phyloP scores from a whole-genome alignment of 2,113 vertebrate genomes.

The Corythaeola cristata region DNA sequence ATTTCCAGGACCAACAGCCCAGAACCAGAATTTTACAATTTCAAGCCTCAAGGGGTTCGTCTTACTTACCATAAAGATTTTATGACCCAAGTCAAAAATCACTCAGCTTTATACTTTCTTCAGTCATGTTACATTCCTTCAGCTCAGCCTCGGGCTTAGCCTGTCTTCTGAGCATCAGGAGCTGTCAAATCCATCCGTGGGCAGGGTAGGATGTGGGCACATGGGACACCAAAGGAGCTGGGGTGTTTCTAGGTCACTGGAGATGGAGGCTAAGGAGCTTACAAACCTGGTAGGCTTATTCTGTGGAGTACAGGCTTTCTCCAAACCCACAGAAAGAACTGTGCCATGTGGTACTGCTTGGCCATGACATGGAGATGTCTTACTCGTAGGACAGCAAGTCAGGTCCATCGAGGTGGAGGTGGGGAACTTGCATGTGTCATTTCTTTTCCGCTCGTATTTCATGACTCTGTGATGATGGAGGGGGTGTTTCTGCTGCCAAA shows the following conservation, averaged over 20 bases:
- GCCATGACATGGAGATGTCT: not conserved
- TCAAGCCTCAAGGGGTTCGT: not conserved
- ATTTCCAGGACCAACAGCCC: not conserved
- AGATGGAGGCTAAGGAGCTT: not conserved
- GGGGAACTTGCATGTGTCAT: rapidly evolving
- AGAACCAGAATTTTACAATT: not conserved
- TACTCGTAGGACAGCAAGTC: not conserved
- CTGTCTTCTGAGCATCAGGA: not conserved
- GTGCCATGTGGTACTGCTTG: not conserved
- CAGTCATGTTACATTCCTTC: not conserved
- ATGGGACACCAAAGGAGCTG: not conserved
- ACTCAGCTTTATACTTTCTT: not conserved
- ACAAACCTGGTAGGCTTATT: not conserved
- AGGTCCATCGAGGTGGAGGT: not conserved
- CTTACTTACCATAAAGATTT: constrained; percentile 42
- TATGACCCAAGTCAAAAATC: not conserved
- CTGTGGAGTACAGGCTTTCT: not conserved
- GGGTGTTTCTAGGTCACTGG: not conserved
- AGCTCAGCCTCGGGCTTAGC: constrained; percentile 29
- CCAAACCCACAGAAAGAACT: not conserved
- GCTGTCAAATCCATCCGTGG: not conserved
- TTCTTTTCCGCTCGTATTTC: not conserved
- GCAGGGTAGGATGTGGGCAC: not conserved
- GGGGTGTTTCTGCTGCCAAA: not conserved
- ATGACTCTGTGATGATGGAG: not conserved